A percentile compares a stretch with the other conserved stretches of the same genome.
Evolutionary conservation across 2,113 vertebrate genomes (phyloP).

Genomic region (Oryzias woworae): DNA sequence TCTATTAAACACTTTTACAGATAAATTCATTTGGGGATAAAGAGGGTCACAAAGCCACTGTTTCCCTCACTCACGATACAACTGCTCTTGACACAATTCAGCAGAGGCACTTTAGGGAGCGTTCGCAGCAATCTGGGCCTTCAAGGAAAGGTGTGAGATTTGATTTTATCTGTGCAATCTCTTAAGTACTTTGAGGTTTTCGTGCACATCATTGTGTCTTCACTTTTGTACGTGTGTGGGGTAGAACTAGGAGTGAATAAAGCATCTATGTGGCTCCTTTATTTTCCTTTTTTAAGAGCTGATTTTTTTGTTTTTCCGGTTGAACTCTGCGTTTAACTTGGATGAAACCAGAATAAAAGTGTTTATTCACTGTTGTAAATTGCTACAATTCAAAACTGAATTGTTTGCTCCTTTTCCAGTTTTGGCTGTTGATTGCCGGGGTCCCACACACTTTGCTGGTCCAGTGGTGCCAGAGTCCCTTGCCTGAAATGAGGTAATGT

Average conservation of each 20-base stretch:
- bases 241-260: background rate
- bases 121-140: constrained; percentile 21
- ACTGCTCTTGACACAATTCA: constrained; percentile 23
- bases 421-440: no score
- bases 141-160: constrained; percentile 17
- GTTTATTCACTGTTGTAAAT: no score
- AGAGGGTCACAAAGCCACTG: constrained; percentile 13
- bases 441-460: no score
- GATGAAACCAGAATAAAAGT: no score
- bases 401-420: no score
- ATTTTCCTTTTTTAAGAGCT: no score
- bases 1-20: constrained; percentile 38
- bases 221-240: constrained; percentile 2
- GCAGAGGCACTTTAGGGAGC: constrained; percentile 16
- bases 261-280: background rate
- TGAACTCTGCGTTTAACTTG: no score
- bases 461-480: no score
- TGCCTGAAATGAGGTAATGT: no score
- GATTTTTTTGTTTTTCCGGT: no score
- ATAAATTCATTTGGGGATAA: constrained; percentile 34
- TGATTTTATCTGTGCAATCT: constrained; percentile 22
- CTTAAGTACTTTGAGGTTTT: constrained; percentile 18
- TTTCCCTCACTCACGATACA: constrained; percentile 19
- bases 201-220: constrained; percentile 18
- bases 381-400: no score